Evolutionary conservation across 1,140 invertebrate genomes (phyloP).

Genomic region (Trypoxylus dichotomus): DNA sequence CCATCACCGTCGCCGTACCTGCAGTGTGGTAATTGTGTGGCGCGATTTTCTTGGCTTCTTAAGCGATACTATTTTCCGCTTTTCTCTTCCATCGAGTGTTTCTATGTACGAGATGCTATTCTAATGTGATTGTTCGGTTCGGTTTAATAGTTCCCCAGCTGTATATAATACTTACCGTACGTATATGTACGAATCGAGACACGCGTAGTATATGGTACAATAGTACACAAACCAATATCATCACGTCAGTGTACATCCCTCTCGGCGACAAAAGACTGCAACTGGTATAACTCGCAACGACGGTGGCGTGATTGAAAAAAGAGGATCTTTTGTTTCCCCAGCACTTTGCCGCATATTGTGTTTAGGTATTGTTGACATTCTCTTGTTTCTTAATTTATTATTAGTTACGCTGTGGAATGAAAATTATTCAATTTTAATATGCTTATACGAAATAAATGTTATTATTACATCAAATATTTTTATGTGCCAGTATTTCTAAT

Average conservation of each 20-base stretch:
- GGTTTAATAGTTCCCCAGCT: neutral
- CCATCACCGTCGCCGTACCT: neutral
- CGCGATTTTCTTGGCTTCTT: neutral
- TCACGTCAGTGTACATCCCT: neutral
- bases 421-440: neutral
- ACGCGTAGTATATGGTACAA: neutral
- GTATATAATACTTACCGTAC: neutral
- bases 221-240: neutral
- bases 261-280: neutral
- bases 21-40: neutral
- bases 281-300: neutral
- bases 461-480: too few species aligned
- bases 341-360: slow-evolving; percentile 12
- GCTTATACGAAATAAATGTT: too few species aligned
- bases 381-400: neutral
- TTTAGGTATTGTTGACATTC: slow-evolving; percentile 11
- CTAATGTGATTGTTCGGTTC: neutral
- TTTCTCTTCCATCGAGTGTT: neutral
- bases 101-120: neutral
- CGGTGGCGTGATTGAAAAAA: neutral
- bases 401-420: neutral
- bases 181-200: neutral
- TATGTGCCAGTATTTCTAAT: too few species aligned
- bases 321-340: neutral
- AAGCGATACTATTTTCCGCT: neutral